Percentiles rank a stretch among this genome's conserved stretches.
phyloP scores from a whole-genome alignment of 2,113 vertebrate genomes.

The Mesocricetus auratus region DNA sequence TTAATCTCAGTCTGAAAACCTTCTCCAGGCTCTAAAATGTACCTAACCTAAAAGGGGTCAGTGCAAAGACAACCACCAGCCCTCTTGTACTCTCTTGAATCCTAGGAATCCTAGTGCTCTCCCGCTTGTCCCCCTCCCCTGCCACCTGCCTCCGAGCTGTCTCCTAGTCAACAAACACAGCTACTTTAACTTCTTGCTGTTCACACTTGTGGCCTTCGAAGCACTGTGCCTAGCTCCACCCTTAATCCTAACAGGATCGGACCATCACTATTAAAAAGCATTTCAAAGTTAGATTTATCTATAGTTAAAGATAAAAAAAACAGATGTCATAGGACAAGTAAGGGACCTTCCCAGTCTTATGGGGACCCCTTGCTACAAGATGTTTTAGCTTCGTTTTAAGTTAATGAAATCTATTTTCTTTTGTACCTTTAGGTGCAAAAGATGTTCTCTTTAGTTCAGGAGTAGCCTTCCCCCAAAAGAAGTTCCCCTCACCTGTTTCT shows the following conservation, averaged over 20 bases:
- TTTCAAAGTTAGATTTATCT: neutral
- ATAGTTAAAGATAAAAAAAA: neutral
- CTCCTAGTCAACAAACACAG: neutral
- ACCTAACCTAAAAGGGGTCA: neutral
- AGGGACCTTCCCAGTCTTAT: neutral
- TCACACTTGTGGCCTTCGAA: neutral
- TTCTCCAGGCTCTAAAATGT: neutral
- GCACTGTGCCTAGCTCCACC: accelerated
- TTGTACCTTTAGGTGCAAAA: neutral
- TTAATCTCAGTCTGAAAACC: neutral
- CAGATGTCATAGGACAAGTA: neutral
- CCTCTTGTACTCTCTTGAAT: neutral
- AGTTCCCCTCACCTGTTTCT: neutral
- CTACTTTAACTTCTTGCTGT: no score
- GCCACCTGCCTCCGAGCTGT: neutral
- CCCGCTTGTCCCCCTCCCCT: no score
- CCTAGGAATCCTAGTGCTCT: neutral
- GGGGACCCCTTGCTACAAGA: neutral
- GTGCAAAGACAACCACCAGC: neutral
- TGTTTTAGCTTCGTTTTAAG: neutral
- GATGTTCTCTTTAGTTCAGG: neutral
- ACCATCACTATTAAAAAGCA: neutral
- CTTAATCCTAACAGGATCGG: neutral
- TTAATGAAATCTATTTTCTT: neutral
- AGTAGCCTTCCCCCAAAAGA: neutral